Conservation (phyloP, 2,113 vertebrate species). For the Notothenia rossii region DNA sequence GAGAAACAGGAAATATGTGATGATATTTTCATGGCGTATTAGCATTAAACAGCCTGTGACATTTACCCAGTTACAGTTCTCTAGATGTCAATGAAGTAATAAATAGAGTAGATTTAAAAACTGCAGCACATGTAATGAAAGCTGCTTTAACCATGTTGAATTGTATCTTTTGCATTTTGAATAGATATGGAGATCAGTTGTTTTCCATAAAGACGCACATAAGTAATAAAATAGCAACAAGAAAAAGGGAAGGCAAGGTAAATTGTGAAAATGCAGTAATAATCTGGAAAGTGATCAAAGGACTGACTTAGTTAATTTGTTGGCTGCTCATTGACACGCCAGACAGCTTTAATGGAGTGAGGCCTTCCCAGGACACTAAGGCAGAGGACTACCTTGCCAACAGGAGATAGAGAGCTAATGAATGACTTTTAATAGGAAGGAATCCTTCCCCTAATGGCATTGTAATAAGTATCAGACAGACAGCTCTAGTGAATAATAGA, state of each 20-base stretch:
- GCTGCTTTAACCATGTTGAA: neutral
- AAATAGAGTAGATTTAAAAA: neutral
- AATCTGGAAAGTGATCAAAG: conserved; percentile 42
- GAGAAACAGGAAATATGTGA: conserved; percentile 4
- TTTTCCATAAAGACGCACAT: no score
- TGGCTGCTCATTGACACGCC: conserved; percentile 39
- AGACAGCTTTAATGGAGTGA: conserved; percentile 6
- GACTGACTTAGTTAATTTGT: conserved; percentile 70
- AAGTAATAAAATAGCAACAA: no score
- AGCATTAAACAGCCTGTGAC: neutral
- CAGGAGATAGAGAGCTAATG: conserved; percentile 83
- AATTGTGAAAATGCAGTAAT: conserved; percentile 8
- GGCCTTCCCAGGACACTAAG: neutral
- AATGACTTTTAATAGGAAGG: conserved; percentile 79
- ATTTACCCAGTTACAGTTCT: neutral
- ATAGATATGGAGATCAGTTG: neutral
- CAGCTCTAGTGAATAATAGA: conserved; percentile 23
- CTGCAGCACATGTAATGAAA: neutral
- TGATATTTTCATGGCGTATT: neutral
- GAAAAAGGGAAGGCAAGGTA: neutral
- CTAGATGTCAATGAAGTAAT: no score
- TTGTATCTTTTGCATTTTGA: neutral
- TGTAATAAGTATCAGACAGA: conserved; percentile 27
- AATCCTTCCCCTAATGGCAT: conserved; percentile 39
- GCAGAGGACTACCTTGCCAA: conserved; percentile 41